Evolutionary conservation across 1,140 invertebrate species (phyloP), one percentile per base, ranked within the genome.

Genomic region (Heliothis subflexa): DNA sequence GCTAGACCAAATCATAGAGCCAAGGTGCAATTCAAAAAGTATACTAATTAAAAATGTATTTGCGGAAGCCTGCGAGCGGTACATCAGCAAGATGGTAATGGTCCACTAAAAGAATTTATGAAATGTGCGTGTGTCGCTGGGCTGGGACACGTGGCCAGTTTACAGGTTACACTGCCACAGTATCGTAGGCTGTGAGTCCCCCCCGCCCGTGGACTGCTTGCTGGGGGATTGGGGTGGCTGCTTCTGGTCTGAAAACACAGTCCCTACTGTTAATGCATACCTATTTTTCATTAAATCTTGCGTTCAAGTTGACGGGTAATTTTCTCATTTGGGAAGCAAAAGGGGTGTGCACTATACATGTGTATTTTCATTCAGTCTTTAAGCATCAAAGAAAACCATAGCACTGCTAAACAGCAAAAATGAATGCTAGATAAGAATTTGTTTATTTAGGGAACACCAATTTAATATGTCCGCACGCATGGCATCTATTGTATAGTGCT

Each of bases 151-250:
- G 13, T 50, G 54, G 40, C 33, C 75, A 75, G 72, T 95, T 97
- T 97, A 98, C 96, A 98, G 96, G 96, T 98, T 98, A 98, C 97
- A 98, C 97, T 98, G 97, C 97, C 97, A 98, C 97, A 97, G 97
- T 98, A 98, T 98, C 97, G 97, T 98, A 98, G 97, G 98, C 97
- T 98, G 98, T 98, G 97, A 98, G 96, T 97, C 97, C 97, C 95
- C 97, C 97, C 95, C 96, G 95, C 95, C 96, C 95, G 95, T 95
- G 95, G 95, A 95, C 93, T 95, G 94, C 86, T 94, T 97, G 96
- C 95, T 96, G 96, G 95, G 93, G 95, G 96, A 95, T 96, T 96
- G 96, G 95, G 96, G 93, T 92, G 92, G 78, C 95, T 96, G 96
- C 97, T 98, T 98, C 97, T 97, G 98, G 97, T 98, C 97, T 98